Conservation (phyloP, 1,140 invertebrate species). For the Hypothenemus hampei region DNA sequence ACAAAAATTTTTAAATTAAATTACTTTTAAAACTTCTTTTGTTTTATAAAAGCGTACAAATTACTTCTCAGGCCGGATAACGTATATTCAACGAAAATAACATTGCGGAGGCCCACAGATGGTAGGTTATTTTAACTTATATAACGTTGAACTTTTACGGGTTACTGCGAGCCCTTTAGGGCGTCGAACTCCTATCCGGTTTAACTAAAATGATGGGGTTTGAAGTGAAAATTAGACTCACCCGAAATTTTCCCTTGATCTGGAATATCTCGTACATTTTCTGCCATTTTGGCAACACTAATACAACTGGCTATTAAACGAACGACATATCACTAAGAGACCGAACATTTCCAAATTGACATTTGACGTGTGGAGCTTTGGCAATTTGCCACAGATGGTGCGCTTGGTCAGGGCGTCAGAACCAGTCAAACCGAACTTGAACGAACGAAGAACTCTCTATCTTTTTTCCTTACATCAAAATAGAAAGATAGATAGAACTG, state of each 20-base stretch:
- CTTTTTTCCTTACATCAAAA: too few species aligned
- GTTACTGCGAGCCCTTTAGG: slow-evolving; percentile 2
- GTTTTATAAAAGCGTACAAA: too few species aligned
- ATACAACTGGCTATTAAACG: slow-evolving; percentile 26
- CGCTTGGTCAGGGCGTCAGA: too few species aligned
- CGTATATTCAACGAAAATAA: slow-evolving; percentile 6
- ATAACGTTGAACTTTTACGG: slow-evolving; percentile 27
- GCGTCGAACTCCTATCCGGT: background rate
- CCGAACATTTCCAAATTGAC: slow-evolving; percentile 23
- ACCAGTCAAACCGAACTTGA: too few species aligned
- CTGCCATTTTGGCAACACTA: slow-evolving; percentile 54
- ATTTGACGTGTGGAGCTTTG: too few species aligned
- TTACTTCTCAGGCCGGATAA: slow-evolving; percentile 17
- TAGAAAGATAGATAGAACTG: too few species aligned
- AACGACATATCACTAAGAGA: slow-evolving; percentile 31
- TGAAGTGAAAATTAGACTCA: slow-evolving; percentile 37
- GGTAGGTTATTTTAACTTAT: slow-evolving; percentile 36
- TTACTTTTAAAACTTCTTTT: too few species aligned
- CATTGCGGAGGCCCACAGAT: slow-evolving; percentile 32
- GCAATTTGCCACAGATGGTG: too few species aligned
- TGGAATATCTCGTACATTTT: slow-evolving; percentile 55
- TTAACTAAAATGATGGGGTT: background rate
- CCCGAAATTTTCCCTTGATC: slow-evolving; percentile 54
- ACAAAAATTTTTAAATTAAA: too few species aligned
- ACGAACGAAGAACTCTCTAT: too few species aligned